Conservation (phyloP, 2,888 invertebrate genomes). For the Sarcophaga caerulescens region DNA sequence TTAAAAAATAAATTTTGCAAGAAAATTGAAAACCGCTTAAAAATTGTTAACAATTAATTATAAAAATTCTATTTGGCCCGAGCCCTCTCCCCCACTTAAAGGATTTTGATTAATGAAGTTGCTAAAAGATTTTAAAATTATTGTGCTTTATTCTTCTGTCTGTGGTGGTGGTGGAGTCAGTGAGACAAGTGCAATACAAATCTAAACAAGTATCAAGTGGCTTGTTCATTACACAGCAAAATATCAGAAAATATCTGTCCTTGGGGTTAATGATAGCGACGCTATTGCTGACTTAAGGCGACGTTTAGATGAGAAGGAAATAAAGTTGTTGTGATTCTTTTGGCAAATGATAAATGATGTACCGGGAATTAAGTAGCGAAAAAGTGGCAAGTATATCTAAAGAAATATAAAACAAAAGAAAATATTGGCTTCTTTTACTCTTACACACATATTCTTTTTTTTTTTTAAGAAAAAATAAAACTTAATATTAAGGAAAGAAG, state of each 20-base stretch:
- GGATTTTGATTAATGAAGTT: neutral
- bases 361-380: neutral
- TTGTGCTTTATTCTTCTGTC: neutral
- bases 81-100: too few relatives aligned
- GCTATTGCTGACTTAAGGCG: neutral
- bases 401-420: neutral
- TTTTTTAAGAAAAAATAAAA: too few relatives aligned
- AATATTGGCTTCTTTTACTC: neutral
- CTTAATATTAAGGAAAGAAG: too few relatives aligned
- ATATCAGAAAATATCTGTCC: neutral
- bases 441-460: too few relatives aligned
- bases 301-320: neutral
- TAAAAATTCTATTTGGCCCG: too few relatives aligned
- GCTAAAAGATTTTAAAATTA: neutral
- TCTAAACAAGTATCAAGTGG: slow-evolving; percentile 12
- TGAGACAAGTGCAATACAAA: neutral
- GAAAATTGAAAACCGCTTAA: too few relatives aligned
- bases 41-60: too few relatives aligned
- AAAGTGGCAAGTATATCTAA: neutral
- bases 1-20: too few relatives aligned
- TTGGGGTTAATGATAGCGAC: neutral
- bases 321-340: neutral
- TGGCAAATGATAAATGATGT: slow-evolving; percentile 15
- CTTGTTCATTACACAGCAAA: slow-evolving; percentile 5
- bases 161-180: neutral